Percentiles rank a stretch among this genome's conserved stretches.
Conservation (phyloP, 1,140 invertebrate genomes). For the Dryas iulia region DNA sequence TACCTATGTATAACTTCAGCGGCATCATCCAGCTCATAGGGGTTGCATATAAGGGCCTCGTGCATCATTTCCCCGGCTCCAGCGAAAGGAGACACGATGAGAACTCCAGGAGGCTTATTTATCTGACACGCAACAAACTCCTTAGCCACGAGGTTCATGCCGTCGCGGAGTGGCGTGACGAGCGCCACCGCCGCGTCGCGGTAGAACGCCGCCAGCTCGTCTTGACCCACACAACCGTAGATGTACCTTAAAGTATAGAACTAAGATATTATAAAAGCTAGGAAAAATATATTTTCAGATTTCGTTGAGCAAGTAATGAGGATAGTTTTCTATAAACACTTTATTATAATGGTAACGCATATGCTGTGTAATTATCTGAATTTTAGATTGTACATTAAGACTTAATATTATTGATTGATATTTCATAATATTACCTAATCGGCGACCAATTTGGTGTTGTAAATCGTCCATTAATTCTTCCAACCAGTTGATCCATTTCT, state of each 20-base stretch:
- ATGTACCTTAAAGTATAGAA: slow-evolving; percentile 83
- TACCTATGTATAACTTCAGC: slow-evolving; percentile 92
- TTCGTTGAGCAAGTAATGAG: too few species aligned
- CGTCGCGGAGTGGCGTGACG: slow-evolving; percentile 92
- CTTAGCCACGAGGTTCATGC: slow-evolving; percentile 96
- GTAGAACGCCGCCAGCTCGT: slow-evolving; percentile 92
- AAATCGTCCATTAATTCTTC: slow-evolving; percentile 92
- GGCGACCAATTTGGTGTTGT: slow-evolving; percentile 95
- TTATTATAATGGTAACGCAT: too few species aligned
- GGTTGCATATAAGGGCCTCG: slow-evolving; percentile 93
- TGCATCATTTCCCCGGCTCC: slow-evolving; percentile 96
- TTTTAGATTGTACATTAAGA: too few species aligned
- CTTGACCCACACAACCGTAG: slow-evolving; percentile 92
- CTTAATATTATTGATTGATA: neutral
- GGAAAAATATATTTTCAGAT: too few species aligned
- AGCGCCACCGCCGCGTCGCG: slow-evolving; percentile 91
- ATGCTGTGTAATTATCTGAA: too few species aligned
- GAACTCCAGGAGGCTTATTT: slow-evolving; percentile 90
- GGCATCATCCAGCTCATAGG: slow-evolving; percentile 93
- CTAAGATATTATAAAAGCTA: neutral
- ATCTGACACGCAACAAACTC: slow-evolving; percentile 96
- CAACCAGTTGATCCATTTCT: slow-evolving; percentile 94
- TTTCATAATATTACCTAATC: slow-evolving; percentile 81
- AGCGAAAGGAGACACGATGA: slow-evolving; percentile 94
- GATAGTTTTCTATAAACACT: too few species aligned